Evolutionary conservation across 92 coral and sea anemone species (phyloP).

Genomic region (Parazoanthus darwini): DNA sequence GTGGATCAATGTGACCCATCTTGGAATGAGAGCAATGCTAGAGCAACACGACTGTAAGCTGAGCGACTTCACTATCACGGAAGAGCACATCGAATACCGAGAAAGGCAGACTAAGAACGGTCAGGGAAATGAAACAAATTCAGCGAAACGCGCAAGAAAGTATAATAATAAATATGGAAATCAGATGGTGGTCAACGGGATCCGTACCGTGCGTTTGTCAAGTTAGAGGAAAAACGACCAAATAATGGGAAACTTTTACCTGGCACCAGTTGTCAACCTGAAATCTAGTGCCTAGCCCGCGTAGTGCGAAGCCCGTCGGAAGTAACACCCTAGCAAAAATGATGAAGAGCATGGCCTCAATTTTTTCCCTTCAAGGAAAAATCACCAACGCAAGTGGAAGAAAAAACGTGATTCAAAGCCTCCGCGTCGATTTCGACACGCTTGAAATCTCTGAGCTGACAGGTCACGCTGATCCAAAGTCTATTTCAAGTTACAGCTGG

Average conservation of each 20-base stretch:
- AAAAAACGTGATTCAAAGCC: constrained; percentile 63
- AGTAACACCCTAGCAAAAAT: constrained; percentile 44
- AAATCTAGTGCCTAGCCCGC: neutral
- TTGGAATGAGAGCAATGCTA: too few species aligned
- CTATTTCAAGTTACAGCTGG: constrained; percentile 62
- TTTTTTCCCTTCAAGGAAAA: constrained; percentile 22
- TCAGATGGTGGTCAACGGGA: constrained; percentile 50
- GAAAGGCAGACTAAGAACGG: neutral
- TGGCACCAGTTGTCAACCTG: neutral
- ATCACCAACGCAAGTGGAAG: constrained; percentile 37
- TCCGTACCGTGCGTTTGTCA: constrained; percentile 41
- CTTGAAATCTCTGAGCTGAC: constrained; percentile 70
- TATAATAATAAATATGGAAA: constrained; percentile 42
- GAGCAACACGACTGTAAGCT: too few species aligned
- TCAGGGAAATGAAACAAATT: neutral
- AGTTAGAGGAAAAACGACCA: constrained; percentile 40
- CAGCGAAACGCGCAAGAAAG: constrained; percentile 33
- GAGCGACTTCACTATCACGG: too few species aligned
- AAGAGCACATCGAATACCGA: neutral
- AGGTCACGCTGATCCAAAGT: constrained; percentile 68
- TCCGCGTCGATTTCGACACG: constrained; percentile 60
- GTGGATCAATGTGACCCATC: too few species aligned
- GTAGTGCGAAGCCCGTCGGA: neutral
- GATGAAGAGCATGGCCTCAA: constrained; percentile 32
- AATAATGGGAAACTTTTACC: constrained; percentile 25